Evolutionary conservation across 92 coral and sea anemone species (phyloP).

Genomic region (Metridium senile): DNA sequence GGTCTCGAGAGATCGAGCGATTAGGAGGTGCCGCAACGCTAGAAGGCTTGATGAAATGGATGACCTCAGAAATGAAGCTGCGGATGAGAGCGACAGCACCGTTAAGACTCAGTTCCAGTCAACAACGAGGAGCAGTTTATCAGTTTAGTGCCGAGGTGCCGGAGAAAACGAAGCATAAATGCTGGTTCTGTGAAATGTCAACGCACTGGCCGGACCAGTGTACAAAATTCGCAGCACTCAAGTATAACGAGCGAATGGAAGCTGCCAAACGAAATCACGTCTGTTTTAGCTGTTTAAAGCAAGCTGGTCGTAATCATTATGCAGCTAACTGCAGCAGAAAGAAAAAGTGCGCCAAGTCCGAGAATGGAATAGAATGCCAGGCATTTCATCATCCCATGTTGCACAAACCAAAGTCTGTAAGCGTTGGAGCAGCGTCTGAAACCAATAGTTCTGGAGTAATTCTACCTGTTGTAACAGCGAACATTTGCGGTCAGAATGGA

Average conservation of each 20-base stretch:
- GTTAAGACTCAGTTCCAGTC: constrained; percentile 10
- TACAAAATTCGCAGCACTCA: constrained; percentile 40
- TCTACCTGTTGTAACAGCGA: constrained; percentile 52
- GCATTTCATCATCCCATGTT: constrained; percentile 19
- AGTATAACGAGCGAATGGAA: constrained; percentile 30
- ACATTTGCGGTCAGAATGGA: constrained; percentile 19
- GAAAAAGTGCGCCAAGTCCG: constrained; percentile 35
- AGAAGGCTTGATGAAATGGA: constrained; percentile 45
- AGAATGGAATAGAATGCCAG: constrained; percentile 16
- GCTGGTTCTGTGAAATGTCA: constrained; percentile 49
- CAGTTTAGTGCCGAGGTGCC: not conserved
- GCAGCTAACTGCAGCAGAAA: constrained; percentile 40
- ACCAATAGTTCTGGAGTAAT: constrained; percentile 24
- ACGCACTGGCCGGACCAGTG: constrained; percentile 56
- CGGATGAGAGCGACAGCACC: constrained; percentile 61
- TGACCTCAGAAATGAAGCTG: constrained; percentile 50
- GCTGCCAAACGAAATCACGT: constrained; percentile 59
- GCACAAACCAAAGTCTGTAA: not conserved
- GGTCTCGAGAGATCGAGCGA: constrained; percentile 49
- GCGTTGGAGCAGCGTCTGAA: constrained; percentile 15
- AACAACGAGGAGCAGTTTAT: not conserved
- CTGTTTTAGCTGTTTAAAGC: constrained; percentile 60
- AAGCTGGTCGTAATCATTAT: constrained; percentile 49
- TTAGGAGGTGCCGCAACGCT: constrained; percentile 31
- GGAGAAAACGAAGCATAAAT: constrained; percentile 15